Base-by-base conservation (phyloP, 2,888 invertebrate species). In the Dryococelus australis region DNA sequence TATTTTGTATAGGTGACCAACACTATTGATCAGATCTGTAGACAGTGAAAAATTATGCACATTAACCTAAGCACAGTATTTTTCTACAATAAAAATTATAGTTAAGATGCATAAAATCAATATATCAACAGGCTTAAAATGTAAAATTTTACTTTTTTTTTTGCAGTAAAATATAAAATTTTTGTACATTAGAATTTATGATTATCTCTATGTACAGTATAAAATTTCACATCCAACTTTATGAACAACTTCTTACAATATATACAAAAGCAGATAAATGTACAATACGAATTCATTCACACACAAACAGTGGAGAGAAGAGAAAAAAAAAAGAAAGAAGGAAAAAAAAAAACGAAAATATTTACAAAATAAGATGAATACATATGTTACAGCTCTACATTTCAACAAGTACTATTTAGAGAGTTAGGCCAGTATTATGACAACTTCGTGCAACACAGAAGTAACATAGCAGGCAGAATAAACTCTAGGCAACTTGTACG, bases 201-300 rank as follows among this genome's bases (percentile, higher is more conserved):
- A 65, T 65, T n/a, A 65, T 20, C 5, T 65, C 16, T 65, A 83
- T 83, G 28, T 83, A 83, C 83, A 83, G 43, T 83, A 83, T 83
- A 83, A 83, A 83, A 83, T 83, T 20, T 83, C 43, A 35, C 28
- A 27, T 9, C 6, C n/a, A 83, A 83, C 24, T 83, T 12, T 83
- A 83, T 83, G 43, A 28, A 83, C 27, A 27, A 28, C 26, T 83
- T 83, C 43, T 20, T 28, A 83, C 43, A 83, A 35, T 83, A 35
- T 65, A 5, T 65, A 65, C 65, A 65, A 20, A 5, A 16, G 20
- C 16, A 20, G 65, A 20, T 65, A 20, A 65, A 13, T 65, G 65
- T 65, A 13, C 65, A 65, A n/a, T 20, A 65, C 16, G 24, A 20
- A 65, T 65, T 65, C 65, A 65, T 65, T 47, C 12, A 16, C 65